Conservation (phyloP, 2,113 vertebrate species). For the Scatophagus argus region DNA sequence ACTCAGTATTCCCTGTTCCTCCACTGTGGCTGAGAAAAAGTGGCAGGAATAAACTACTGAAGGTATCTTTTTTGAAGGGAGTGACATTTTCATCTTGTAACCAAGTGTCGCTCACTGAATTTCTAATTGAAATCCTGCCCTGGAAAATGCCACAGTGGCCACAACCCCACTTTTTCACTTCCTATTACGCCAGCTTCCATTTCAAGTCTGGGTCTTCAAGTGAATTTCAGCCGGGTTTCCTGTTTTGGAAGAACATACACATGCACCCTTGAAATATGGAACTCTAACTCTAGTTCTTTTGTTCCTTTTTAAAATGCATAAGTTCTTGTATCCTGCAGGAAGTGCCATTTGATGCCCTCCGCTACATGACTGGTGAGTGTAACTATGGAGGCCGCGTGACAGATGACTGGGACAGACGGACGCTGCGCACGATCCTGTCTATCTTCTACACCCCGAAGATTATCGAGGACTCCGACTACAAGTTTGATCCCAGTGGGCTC, state of each 20-base stretch:
- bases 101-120: conserved; percentile 46
- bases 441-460: conserved; percentile 85
- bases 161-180: conserved; percentile 4
- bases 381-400: conserved; percentile 91
- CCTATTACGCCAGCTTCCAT: background rate
- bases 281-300: background rate
- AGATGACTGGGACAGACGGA: conserved; percentile 90
- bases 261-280: background rate
- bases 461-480: conserved; percentile 79
- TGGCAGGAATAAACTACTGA: conserved; percentile 33
- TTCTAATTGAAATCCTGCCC: conserved; percentile 43
- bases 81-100: conserved; percentile 71
- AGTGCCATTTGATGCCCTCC: conserved; percentile 88
- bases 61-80: conserved; percentile 33
- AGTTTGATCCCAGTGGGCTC: conserved; percentile 88
- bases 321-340: conserved; percentile 67
- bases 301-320: background rate
- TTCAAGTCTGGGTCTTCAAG: background rate
- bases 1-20: conserved; percentile 10
- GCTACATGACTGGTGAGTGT: conserved; percentile 90
- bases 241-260: background rate
- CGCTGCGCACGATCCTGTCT: conserved; percentile 85
- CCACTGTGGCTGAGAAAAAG: conserved; percentile 13
- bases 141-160: conserved; percentile 55
- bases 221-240: background rate